Evolutionary conservation across 2,113 vertebrate species (phyloP), one percentile per base, ranked within the genome.

Genomic region (Kryptolebias marmoratus): DNA sequence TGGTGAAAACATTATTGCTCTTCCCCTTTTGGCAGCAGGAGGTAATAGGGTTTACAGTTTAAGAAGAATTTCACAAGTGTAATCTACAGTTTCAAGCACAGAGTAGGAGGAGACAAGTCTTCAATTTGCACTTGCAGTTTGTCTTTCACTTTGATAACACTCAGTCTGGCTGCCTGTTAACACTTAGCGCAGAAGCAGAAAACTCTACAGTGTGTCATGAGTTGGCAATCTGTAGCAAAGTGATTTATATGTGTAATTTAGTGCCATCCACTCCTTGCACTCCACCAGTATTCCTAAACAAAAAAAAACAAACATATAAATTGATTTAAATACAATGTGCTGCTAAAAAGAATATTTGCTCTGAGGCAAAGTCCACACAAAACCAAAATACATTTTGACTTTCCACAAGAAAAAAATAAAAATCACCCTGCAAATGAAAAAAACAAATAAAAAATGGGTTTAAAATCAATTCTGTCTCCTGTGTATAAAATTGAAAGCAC

Each of bases 401-500:
- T 42, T 18, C 22, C 12, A 6, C 44, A 50, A 64, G 11, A 39
- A 12, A 11, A 45, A 42, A 44, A 49, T 60, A 59, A 22, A 22
- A 22, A 22, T 22, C 22, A 22, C 22, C 22, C 22, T 22, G 22
- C 22, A 22, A 22, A 22, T 22, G 22, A 75, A 48, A 13, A 7
- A 58, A 64, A 32, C 2, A 22, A 39, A 22, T n/a, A 64, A 71
- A 56, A 42, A 61, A 58, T 27, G 11, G 8, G n/a, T 18, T 60
- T 79, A 16, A 55, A 66, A 52, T 42, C 1, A 60, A 11, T 67
- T 50, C 42, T 49, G 32, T 32, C 28, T 13, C 31, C 16, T 55
- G 10, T 52, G 31, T 71, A 44, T 62, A 58, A 63, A 80, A 73
- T 62, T 70, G 68, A 52, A 77, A 42, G 16, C 65, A 45, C 28